phyloP scores from a whole-genome alignment of 2,113 vertebrate genomes.

The Sturnira hondurensis region DNA sequence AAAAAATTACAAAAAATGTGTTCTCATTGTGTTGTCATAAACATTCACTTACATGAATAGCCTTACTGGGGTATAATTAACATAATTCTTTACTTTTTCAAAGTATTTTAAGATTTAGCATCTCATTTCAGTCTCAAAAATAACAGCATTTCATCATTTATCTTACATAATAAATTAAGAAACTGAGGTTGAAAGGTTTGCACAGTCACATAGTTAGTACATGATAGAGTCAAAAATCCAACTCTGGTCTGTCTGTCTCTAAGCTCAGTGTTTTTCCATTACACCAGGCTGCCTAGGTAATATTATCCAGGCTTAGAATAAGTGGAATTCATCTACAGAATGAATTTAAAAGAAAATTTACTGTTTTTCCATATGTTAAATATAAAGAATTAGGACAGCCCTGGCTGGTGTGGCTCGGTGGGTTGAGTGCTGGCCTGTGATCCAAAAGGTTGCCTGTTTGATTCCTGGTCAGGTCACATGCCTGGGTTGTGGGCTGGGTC shows the following conservation, averaged over 20 bases:
- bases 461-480: too few relatives aligned
- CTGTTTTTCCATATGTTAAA: background rate
- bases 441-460: too few relatives aligned
- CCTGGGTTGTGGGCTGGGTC: too few relatives aligned
- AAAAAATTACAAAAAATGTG: background rate
- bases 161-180: background rate
- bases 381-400: background rate
- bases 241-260: background rate
- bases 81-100: background rate
- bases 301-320: background rate
- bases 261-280: background rate
- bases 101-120: background rate
- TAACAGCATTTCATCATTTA: background rate
- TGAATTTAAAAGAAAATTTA: background rate
- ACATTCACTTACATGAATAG: background rate
- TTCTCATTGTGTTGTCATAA: background rate
- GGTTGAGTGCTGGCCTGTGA: too few relatives aligned
- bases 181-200: background rate
- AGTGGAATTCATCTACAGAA: background rate
- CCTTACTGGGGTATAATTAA: background rate
- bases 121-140: background rate
- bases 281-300: background rate
- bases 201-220: background rate
- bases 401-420: too few relatives aligned
- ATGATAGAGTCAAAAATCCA: background rate